A percentile compares a stretch with the other conserved stretches of the same genome.
Conservation (phyloP, 2,888 invertebrate genomes). For the Polymixis flavicincta region DNA sequence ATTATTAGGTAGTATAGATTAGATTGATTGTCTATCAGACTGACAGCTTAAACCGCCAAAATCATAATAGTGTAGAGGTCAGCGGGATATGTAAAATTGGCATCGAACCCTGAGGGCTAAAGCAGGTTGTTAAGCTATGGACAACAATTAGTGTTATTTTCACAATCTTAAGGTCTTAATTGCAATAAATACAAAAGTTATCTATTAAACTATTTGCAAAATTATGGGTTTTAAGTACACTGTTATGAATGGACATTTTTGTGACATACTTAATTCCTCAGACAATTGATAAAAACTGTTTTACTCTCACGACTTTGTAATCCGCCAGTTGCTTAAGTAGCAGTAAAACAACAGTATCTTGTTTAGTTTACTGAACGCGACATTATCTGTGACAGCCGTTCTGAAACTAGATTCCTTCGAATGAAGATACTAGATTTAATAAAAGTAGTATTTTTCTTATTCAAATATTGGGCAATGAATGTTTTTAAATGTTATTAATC, state of each 20-base stretch:
- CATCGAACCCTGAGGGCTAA: not conserved
- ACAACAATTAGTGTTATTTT: not conserved
- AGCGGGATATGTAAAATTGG: not conserved
- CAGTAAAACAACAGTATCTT: slow-evolving; percentile 28
- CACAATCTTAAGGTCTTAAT: not conserved
- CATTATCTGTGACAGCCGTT: slow-evolving; percentile 51
- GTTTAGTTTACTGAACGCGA: slow-evolving; percentile 30
- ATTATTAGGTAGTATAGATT: not conserved
- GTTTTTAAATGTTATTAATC: not conserved
- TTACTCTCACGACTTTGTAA: slow-evolving; percentile 48
- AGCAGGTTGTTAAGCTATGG: not conserved
- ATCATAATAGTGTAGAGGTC: not conserved
- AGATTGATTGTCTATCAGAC: not conserved
- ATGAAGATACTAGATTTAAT: not conserved
- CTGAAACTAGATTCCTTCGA: slow-evolving; percentile 37
- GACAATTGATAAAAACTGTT: slow-evolving; percentile 44
- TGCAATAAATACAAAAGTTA: slow-evolving; percentile 8
- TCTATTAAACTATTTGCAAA: not conserved
- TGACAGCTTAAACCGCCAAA: not conserved
- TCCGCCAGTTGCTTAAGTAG: slow-evolving; percentile 38
- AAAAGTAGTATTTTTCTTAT: not conserved
- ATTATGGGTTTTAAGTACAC: slow-evolving; percentile 11
- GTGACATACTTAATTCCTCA: slow-evolving; percentile 34
- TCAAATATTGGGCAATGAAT: not conserved
- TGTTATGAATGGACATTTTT: slow-evolving; percentile 27